Evolutionary conservation across 2,888 invertebrate species (phyloP), one percentile per base, ranked within the genome.

Genomic region (Acleris emargana): DNA sequence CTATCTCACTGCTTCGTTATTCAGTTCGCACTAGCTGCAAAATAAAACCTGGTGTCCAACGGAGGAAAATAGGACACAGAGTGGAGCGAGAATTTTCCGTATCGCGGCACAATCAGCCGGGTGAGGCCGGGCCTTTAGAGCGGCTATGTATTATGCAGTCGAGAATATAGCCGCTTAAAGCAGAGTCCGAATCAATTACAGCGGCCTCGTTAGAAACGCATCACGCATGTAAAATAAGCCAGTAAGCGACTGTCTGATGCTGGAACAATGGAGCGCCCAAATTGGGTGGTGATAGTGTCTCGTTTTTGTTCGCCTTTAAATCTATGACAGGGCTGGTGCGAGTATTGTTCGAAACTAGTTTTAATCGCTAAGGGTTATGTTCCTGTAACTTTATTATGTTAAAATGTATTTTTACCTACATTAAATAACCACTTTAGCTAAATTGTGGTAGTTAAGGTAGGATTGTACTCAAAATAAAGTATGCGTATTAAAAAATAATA

Each of bases 171-270:
- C 79, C 82, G 88, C 87, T 90, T 90, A 91, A 91, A 89, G 81
- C 83, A 87, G 86, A 81, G 82, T 83, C 86, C 86, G 89, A 90
- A 91, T 90, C 91, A 91, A 92, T 91, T 91, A 89, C 82, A 76
- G 86, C 80, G 82, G 83, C 76, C 91, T 92, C 90, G 91, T 91
- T 91, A 90, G 91, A 91, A 90, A 91, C 91, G 92, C 91, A 89
- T 91, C 91, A 91, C 90, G 91, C 91, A 92, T 92, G 86, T 89
- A 86, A 88, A 91, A 90, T 91, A 83, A 78, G 71, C 84, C 82
- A 84, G 83, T 86, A 83, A 86, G 81, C 80, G 81, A 82, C 88
- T 89, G 88, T 88, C 87, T 87, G 89, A 83, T 81, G 79, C 81
- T 70, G 71, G 79, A 84, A 91, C 90, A 90, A 91, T 90, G 91